Evolutionary conservation across 2,888 invertebrate genomes (phyloP).

Genomic region (Lochmaea crataegi): DNA sequence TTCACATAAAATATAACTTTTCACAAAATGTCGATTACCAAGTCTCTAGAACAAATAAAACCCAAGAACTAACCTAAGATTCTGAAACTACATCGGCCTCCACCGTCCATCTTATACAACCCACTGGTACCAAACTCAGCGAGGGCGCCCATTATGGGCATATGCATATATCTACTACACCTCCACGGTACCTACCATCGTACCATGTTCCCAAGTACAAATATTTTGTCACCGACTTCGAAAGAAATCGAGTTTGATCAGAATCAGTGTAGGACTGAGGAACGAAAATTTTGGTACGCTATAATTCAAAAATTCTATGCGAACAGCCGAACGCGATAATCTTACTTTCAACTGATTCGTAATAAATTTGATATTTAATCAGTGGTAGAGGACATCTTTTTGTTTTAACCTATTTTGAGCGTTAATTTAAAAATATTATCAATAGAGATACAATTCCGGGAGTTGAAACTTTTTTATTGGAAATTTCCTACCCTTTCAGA

Average conservation of each 20-base stretch:
- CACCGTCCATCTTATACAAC: conserved; percentile 37
- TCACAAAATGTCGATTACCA: not conserved
- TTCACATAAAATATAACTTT: too few species aligned
- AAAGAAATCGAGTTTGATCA: conserved; percentile 7
- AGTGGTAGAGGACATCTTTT: too few species aligned
- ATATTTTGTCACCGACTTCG: conserved; percentile 22
- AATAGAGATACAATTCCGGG: too few species aligned
- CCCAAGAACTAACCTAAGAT: conserved; percentile 24
- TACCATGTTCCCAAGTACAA: conserved; percentile 27
- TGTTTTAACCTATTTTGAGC: too few species aligned
- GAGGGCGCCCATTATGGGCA: conserved; percentile 61
- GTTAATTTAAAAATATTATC: too few species aligned
- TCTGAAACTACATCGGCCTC: conserved; percentile 32
- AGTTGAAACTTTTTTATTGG: too few species aligned
- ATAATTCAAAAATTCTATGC: too few species aligned
- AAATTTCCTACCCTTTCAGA: too few species aligned
- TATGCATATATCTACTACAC: conserved; percentile 55
- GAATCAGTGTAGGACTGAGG: conserved; percentile 11
- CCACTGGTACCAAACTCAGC: conserved; percentile 35
- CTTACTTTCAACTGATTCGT: too few species aligned
- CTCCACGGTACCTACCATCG: conserved; percentile 32
- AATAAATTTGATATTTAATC: too few species aligned
- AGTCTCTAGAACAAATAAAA: not conserved
- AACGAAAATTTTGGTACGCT: too few species aligned
- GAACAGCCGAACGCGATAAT: too few species aligned